Base-by-base conservation (phyloP, 2,113 vertebrate species). In the Cichladusa arquata region DNA sequence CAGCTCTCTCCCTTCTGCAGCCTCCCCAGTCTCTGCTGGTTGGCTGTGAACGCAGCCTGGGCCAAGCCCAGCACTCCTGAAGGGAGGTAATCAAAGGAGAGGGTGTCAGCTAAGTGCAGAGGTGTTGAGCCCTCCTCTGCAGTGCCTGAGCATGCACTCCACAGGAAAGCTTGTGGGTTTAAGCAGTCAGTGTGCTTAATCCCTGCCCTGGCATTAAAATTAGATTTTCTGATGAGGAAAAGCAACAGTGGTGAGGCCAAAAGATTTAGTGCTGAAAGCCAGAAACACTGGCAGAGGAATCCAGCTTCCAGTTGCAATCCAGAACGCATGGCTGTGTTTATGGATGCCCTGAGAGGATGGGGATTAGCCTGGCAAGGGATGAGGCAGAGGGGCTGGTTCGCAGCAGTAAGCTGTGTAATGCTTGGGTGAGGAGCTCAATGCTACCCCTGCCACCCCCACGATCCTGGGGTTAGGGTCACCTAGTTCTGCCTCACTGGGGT, bases 291-390 rank as follows among this genome's bases (percentile, higher is more conserved):
- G 9, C 2, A 19, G n/a, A 36, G 14, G 29, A 65, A 61, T 66
- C 42, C 36, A 82, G 18, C 33, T 72, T 76, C 44, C 24, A 20
- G 14, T 8, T 33, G 38, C 56, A 73, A 47, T 53, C 31, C 54
- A 36, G 71, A 45, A 36, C 0, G 0, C 8, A 2, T 8, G 58
- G 36, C 19, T 53, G 12, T 64, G 54, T 77, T 73, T 57, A 20
- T 62, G 24, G 50, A 57, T 88, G 60, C 11, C 22, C 22, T 48
- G 50, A 88, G n/a, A 65, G 22, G 54, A 56, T 2, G 4, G 28
- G 19, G 31, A 82, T 88, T 60, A 80, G 48, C 0, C 0, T 0
- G 0, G 22, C 0, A 3, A n/a, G 9, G 24, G 4, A 7, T 14
- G 64, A 73, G 25, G 54, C 62, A 67, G 25, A 42, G 20, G 51